Evolutionary conservation across 2,888 invertebrate species (phyloP).

Genomic region (Oscheius myriophilus): DNA sequence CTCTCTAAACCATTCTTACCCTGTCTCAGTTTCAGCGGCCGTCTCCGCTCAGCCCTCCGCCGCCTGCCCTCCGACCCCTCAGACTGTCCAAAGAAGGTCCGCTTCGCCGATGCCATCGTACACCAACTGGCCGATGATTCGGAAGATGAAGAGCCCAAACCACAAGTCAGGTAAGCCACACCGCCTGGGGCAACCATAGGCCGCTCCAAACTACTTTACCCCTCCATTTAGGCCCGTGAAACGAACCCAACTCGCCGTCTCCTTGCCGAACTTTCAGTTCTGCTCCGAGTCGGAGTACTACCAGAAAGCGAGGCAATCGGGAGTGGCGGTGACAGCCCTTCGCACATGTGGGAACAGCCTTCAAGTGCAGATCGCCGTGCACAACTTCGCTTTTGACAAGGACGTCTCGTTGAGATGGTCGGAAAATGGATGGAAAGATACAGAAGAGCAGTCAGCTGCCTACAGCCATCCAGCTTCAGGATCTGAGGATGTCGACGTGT

Average conservation of each 20-base stretch:
- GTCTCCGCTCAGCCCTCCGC: slow-evolving; percentile 21
- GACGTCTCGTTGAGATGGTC: slow-evolving; percentile 18
- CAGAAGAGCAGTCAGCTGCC: slow-evolving; percentile 6
- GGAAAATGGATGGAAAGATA: slow-evolving; percentile 5
- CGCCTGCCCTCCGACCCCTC: slow-evolving; percentile 16
- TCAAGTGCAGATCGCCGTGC: slow-evolving; percentile 8
- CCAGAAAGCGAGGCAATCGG: slow-evolving; percentile 2
- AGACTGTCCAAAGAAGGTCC: slow-evolving; percentile 17
- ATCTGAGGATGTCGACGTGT: slow-evolving; percentile 18
- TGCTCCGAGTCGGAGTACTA: slow-evolving; percentile 23
- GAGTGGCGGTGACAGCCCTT: slow-evolving; percentile 18
- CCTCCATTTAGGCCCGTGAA: neutral
- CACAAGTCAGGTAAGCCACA: neutral
- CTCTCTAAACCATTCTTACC: too few relatives aligned
- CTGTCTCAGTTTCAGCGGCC: slow-evolving; percentile 2
- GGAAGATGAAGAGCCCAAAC: neutral
- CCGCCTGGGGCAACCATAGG: neutral
- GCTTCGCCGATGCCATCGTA: slow-evolving; percentile 13
- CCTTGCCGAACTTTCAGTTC: slow-evolving; percentile 20
- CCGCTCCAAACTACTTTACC: neutral
- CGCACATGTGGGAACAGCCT: neutral
- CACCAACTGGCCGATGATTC: neutral
- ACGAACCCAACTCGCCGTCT: neutral
- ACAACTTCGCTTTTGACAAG: slow-evolving; percentile 20
- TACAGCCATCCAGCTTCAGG: slow-evolving; percentile 11